These are phyloP conservation scores for Leptoclinus maculatus DNA, from an alignment of 2,797 vertebrate species.

Conservation along the genomic window DNA sequence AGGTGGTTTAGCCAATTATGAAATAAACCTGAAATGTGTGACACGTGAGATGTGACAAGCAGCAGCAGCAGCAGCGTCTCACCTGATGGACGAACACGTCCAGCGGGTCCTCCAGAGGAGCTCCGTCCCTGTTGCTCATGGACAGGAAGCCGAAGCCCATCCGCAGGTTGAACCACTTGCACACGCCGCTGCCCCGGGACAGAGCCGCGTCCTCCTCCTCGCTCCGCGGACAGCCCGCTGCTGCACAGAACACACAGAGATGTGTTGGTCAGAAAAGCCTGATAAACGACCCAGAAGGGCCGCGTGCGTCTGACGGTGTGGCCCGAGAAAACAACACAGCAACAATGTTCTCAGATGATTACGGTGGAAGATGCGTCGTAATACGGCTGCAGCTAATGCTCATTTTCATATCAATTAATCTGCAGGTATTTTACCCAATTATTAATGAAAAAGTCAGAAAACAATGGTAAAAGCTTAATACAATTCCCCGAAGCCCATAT, in stretches of 20 bases:
- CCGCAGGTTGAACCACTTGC: conserved; percentile 95
- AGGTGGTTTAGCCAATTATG: not conserved
- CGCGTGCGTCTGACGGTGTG: not conserved
- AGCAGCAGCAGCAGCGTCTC: conserved; percentile 34
- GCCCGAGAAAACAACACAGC: not conserved
- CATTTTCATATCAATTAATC: not conserved
- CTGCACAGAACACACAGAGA: conserved; percentile 2
- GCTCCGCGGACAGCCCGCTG: conserved; percentile 72
- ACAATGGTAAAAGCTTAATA: no score
- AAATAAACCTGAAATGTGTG: not conserved
- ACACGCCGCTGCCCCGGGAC: conserved; percentile 87
- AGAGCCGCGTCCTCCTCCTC: conserved; percentile 80
- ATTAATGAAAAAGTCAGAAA: not conserved
- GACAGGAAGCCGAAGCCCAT: conserved; percentile 97
- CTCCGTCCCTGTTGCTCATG: conserved; percentile 90
- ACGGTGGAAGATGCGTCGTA: not conserved
- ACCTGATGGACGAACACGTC: conserved; percentile 98
- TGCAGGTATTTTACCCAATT: not conserved
- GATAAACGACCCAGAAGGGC: not conserved
- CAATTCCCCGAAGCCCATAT: not conserved
- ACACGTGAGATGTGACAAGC: not conserved
- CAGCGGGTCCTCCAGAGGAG: conserved; percentile 85
- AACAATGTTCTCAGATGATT: no score
- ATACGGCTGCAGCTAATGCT: not conserved
- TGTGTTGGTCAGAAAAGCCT: no score